Percentiles rank a stretch among this genome's conserved stretches.
phyloP scores from a whole-genome alignment of 2,797 vertebrate species.

The Myiotriccus ornatus region DNA sequence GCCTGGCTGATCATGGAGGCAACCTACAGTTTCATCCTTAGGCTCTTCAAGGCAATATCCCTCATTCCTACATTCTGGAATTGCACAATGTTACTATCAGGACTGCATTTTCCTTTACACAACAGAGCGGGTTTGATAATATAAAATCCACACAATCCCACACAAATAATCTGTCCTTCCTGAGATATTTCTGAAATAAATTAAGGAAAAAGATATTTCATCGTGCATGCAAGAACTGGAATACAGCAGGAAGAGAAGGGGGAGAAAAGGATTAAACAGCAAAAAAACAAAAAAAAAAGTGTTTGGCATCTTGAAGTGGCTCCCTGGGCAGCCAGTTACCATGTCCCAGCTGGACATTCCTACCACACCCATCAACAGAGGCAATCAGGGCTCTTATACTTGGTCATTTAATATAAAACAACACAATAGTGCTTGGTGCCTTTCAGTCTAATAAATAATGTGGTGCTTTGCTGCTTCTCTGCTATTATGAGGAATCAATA shows the following conservation, averaged over 20 bases:
- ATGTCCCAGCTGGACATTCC: not conserved
- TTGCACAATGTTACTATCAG: not conserved
- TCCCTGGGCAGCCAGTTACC: not conserved
- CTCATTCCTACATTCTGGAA: not conserved
- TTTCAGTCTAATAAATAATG: not conserved
- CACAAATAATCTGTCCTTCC: not conserved
- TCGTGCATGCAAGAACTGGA: not conserved
- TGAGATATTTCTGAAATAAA: not conserved
- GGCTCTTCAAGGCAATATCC: not conserved
- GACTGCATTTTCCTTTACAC: not conserved
- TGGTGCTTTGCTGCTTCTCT: not conserved
- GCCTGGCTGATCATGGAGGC: not conserved
- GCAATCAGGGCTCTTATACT: not conserved
- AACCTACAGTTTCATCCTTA: not conserved
- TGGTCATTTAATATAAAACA: not conserved
- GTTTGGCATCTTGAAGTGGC: not conserved
- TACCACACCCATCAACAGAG: not conserved
- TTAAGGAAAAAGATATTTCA: not conserved
- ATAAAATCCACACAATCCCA: not conserved
- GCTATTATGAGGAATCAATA: not conserved
- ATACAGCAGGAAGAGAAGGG: not conserved
- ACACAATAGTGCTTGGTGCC: not conserved
- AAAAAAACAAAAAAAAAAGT: not conserved
- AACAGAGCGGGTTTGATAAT: not conserved
- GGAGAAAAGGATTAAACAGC: not conserved